A percentile compares a stretch with the other conserved stretches of the same genome.
Conservation (phyloP, 2,888 invertebrate species). For the Folsomia candida region DNA sequence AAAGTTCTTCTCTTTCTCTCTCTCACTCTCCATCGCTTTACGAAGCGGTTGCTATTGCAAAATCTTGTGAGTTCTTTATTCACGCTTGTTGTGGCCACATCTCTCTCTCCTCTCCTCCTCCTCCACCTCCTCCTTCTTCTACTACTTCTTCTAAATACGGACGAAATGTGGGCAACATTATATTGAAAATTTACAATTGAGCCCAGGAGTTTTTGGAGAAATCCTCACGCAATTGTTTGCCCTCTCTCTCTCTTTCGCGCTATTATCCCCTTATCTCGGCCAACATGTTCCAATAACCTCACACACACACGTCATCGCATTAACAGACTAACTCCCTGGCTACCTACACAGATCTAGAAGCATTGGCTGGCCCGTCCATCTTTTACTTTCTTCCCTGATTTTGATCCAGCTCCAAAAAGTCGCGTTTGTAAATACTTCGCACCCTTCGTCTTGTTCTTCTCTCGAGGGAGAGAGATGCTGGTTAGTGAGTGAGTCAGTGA, state of each 20-base stretch:
- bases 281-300: neutral
- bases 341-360: neutral
- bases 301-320: neutral
- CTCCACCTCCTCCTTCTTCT: too few species aligned
- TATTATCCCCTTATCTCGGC: neutral
- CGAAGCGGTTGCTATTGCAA: neutral
- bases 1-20: neutral
- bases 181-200: too few species aligned
- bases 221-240: neutral
- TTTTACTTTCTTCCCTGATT: neutral
- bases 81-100: slow-evolving; percentile 10
- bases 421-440: neutral
- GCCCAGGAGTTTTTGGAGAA: too few species aligned
- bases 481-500: neutral
- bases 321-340: neutral
- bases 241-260: neutral
- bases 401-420: neutral
- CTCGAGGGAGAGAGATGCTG: too few species aligned
- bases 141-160: too few species aligned
- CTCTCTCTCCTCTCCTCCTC: neutral
- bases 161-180: too few species aligned
- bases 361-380: neutral
- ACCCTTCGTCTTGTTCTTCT: neutral
- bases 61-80: slow-evolving; percentile 14
- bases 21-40: neutral